phyloP scores from a whole-genome alignment of 2,113 vertebrate genomes.

The Physeter macrocephalus region DNA sequence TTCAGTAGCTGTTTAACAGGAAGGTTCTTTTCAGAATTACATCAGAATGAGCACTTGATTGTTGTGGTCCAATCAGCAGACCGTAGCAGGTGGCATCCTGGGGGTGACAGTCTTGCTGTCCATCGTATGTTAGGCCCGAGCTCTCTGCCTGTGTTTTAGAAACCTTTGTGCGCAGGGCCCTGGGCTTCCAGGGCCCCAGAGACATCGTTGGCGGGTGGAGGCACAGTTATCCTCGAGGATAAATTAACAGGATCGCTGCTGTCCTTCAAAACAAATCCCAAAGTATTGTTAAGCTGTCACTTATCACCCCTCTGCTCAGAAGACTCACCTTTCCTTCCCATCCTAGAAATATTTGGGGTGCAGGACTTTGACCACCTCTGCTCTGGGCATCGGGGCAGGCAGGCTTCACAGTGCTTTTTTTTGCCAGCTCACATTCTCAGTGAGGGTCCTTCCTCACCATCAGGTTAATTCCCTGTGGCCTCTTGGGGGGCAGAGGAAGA shows the following conservation, averaged over 20 bases:
- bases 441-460: neutral
- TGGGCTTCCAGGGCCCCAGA: neutral
- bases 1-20: neutral
- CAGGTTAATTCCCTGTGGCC: neutral
- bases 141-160: neutral
- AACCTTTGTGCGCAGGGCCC: neutral
- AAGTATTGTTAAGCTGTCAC: neutral
- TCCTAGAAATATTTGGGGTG: neutral
- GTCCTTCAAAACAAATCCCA: neutral
- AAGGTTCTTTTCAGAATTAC: neutral
- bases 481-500: neutral
- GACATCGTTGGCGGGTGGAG: neutral
- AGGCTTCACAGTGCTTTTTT: neutral
- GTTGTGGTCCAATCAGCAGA: neutral
- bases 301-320: neutral
- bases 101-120: neutral
- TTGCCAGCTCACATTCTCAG: neutral
- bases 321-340: neutral
- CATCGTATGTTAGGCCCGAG: neutral
- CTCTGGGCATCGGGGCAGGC: neutral
- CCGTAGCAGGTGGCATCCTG: neutral
- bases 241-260: neutral
- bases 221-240: neutral
- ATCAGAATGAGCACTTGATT: neutral
- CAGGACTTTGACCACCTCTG: neutral